phyloP scores from a whole-genome alignment of 2,113 vertebrate genomes.

The Ictidomys tridecemlineatus region DNA sequence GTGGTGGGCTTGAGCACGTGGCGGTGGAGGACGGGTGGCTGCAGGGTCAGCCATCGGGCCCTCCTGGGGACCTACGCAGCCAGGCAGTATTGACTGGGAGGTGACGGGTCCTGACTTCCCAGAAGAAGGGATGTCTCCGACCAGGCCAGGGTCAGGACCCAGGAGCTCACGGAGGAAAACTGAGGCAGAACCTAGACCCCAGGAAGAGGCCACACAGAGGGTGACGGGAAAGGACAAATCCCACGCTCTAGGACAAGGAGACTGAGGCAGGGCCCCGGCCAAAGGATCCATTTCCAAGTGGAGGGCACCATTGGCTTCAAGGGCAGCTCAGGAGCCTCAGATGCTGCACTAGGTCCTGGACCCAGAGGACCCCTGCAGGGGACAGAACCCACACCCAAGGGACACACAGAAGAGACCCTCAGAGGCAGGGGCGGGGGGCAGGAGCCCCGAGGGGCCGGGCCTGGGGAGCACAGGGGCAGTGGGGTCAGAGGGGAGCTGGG shows the following conservation, averaged over 20 bases:
- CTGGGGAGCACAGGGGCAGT: no score
- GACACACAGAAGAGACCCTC: not conserved
- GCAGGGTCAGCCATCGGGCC: not conserved
- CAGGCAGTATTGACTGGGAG: no score
- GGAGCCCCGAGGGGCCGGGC: not conserved
- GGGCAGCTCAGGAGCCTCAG: not conserved
- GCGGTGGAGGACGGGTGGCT: not conserved
- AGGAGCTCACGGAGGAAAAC: not conserved
- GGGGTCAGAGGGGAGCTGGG: not conserved
- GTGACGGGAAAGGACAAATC: not conserved
- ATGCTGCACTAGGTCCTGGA: not conserved
- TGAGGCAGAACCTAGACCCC: not conserved
- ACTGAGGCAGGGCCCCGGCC: fast-evolving
- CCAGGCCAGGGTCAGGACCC: not conserved
- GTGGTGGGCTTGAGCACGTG: not conserved
- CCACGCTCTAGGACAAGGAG: not conserved
- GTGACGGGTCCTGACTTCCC: no score
- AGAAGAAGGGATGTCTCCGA: no score
- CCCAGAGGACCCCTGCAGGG: not conserved
- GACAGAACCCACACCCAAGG: not conserved
- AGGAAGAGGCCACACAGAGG: not conserved
- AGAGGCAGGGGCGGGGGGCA: no score
- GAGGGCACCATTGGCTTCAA: no score
- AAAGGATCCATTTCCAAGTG: no score
- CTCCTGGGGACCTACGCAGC: not conserved